These are phyloP conservation scores for Eriocheir sinensis DNA, from an alignment of 1,140 invertebrate genomes.

Conservation along the genomic window DNA sequence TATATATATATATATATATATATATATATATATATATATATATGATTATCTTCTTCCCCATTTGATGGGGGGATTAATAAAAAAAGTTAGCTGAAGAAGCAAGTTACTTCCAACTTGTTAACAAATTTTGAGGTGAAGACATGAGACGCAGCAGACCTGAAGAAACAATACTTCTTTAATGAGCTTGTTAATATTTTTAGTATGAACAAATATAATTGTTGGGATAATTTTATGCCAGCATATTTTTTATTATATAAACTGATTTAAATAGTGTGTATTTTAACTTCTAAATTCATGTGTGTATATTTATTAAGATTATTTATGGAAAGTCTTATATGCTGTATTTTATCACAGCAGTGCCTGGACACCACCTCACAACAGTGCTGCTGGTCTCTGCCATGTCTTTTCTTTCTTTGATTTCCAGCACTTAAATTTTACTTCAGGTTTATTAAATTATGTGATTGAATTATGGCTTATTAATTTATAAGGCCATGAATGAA, in stretches of 20 bases:
- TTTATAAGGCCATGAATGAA: slow-evolving; percentile 50
- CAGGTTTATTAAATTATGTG: neutral
- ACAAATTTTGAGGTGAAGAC: neutral
- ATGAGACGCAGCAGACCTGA: neutral
- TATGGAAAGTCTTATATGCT: too few relatives aligned
- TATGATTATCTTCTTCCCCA: neutral
- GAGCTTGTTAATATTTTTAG: neutral
- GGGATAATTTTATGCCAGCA: neutral
- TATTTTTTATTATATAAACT: too few relatives aligned
- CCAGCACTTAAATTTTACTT: neutral
- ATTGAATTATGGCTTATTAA: neutral
- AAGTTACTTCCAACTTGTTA: neutral
- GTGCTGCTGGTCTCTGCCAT: neutral
- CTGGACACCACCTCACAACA: neutral
- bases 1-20: too few relatives aligned
- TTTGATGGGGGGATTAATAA: neutral
- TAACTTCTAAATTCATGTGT: neutral
- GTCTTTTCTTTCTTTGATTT: neutral
- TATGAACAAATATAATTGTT: neutral
- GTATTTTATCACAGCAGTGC: too few relatives aligned
- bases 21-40: too few relatives aligned
- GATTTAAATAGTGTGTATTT: neutral
- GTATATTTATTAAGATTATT: too few relatives aligned
- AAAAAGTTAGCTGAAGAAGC: neutral
- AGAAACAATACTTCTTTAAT: neutral